Percentiles rank a stretch among this genome's conserved stretches.
Conservation (phyloP, 64 coral and sea anemone species). For the Montipora capricornis region DNA sequence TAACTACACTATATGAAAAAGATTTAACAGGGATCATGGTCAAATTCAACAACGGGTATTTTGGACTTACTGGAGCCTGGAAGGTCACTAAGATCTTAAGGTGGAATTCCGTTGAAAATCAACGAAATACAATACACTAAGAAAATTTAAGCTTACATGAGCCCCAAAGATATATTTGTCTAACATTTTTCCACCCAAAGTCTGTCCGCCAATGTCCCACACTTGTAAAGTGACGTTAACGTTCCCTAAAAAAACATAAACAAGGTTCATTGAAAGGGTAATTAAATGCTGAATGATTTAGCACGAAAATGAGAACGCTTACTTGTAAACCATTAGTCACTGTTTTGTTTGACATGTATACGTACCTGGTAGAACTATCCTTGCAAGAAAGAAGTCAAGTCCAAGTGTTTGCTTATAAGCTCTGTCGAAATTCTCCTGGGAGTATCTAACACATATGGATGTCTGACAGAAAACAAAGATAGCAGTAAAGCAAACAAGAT, state of each 20-base stretch:
- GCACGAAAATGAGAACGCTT: neutral
- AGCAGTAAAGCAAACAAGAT: neutral
- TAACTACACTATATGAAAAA: too few species aligned
- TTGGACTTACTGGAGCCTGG: neutral
- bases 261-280: neutral
- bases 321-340: neutral
- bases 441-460: slow-evolving; percentile 91
- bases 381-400: slow-evolving; percentile 94
- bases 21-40: too few species aligned
- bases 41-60: too few species aligned
- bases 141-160: slow-evolving; percentile 68
- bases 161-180: slow-evolving; percentile 99
- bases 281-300: neutral
- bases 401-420: slow-evolving; percentile 96
- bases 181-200: slow-evolving; percentile 96
- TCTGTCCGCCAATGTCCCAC: slow-evolving; percentile 99
- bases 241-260: slow-evolving; percentile 70
- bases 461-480: slow-evolving; percentile 71
- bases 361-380: slow-evolving; percentile 87
- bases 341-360: neutral
- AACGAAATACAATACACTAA: neutral
- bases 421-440: slow-evolving; percentile 96
- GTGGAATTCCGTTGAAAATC: neutral
- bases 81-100: neutral
- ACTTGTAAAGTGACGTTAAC: slow-evolving; percentile 94